phyloP scores from a whole-genome alignment of 1,140 invertebrate species.

The Dendrolimus punctatus region DNA sequence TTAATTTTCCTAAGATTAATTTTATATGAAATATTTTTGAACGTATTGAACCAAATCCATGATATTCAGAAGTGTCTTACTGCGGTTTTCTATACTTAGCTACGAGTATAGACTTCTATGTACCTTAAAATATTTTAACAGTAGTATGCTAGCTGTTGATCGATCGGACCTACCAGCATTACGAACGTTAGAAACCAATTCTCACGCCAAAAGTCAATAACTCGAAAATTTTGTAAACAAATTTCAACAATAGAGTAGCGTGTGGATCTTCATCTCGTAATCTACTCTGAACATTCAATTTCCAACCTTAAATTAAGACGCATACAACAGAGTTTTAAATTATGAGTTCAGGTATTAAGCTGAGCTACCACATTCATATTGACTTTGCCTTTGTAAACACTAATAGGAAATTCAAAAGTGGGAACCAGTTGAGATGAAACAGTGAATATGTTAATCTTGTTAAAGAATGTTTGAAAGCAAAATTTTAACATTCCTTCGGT shows the following conservation, averaged over 20 bases:
- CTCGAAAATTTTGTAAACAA: conserved; percentile 49
- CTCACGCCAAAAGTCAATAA: conserved; percentile 57
- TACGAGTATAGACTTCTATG: conserved; percentile 8
- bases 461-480: conserved; percentile 19
- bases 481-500: conserved; percentile 10
- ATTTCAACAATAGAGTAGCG: conserved; percentile 49
- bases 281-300: conserved; percentile 16
- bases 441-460: conserved; percentile 59
- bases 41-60: too few relatives aligned
- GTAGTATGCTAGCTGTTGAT: conserved; percentile 40
- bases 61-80: too few relatives aligned
- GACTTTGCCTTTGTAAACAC: conserved; percentile 51
- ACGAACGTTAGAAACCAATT: conserved; percentile 56
- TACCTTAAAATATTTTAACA: conserved; percentile 31
- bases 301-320: conserved; percentile 13
- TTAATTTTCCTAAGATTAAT: too few relatives aligned
- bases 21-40: too few relatives aligned
- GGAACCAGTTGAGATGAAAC: conserved; percentile 59
- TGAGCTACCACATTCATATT: conserved; percentile 34
- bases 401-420: conserved; percentile 49
- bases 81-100: too few relatives aligned
- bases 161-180: conserved; percentile 50
- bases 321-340: conserved; percentile 1
- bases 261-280: conserved; percentile 42
- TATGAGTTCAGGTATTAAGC: neutral